These are phyloP conservation scores for Mormyrus iriodes DNA, from an alignment of 2,113 vertebrate genomes.

Conservation along the genomic window DNA sequence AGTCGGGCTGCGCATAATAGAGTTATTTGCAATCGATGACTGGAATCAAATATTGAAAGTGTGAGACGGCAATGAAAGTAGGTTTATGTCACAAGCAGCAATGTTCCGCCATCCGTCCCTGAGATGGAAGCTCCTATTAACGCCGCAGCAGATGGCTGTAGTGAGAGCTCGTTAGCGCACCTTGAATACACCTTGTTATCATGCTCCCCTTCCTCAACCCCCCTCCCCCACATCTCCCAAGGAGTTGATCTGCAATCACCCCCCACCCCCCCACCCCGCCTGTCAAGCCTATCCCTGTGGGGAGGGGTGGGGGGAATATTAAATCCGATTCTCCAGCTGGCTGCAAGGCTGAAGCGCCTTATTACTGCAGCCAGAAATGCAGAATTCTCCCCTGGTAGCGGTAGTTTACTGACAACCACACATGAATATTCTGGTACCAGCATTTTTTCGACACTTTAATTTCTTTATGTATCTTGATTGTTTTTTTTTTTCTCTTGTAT, in stretches of 20 bases:
- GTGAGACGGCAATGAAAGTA: neutral
- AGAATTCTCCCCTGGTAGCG: neutral
- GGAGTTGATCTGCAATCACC: neutral
- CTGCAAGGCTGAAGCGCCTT: conserved; percentile 16
- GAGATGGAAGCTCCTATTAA: neutral
- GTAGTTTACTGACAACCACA: conserved; percentile 8
- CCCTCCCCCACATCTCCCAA: neutral
- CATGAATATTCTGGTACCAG: conserved; percentile 14
- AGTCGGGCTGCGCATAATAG: neutral
- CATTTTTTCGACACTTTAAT: neutral
- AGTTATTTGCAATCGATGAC: neutral
- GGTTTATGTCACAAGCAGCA: neutral
- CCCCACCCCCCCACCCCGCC: neutral
- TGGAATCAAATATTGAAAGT: neutral
- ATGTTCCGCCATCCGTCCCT: neutral
- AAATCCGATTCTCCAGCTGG: conserved; percentile 5
- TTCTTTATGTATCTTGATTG: conserved; percentile 6
- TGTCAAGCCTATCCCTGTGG: conserved; percentile 9
- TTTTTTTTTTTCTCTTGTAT: neutral
- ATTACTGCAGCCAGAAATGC: conserved; percentile 17
- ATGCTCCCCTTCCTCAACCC: neutral
- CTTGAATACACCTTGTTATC: conserved; percentile 22
- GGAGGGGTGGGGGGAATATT: neutral
- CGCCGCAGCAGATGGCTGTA: neutral
- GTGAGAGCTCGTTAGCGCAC: conserved; percentile 11